These are phyloP conservation scores for Zosterops hypoxanthus DNA, from an alignment of 2,113 vertebrate genomes.

Conservation along the genomic window DNA sequence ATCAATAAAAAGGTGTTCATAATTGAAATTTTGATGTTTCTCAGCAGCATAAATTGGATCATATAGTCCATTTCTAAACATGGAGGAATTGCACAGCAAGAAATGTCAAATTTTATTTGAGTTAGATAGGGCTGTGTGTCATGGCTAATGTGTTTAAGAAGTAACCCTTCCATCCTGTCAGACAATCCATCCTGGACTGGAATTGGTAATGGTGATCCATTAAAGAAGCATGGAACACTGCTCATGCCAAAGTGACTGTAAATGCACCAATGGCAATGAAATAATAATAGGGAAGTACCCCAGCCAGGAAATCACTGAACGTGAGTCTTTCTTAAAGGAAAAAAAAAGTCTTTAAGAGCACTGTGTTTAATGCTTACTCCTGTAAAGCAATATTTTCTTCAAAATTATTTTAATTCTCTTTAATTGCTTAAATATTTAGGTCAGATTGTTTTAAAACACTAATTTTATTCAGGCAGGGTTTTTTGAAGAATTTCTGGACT, in stretches of 20 bases:
- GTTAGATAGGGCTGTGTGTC: neutral
- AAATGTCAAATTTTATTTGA: neutral
- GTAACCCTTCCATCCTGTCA: neutral
- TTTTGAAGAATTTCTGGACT: neutral
- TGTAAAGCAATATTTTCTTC: neutral
- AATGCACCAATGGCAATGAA: neutral
- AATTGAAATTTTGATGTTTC: neutral
- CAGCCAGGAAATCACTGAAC: neutral
- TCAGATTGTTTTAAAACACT: neutral
- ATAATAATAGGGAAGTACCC: neutral
- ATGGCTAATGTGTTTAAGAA: neutral
- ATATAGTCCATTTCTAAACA: neutral
- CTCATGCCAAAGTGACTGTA: neutral
- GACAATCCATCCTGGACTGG: neutral
- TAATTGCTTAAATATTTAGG: neutral
- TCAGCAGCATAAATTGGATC: neutral
- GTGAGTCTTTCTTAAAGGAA: neutral
- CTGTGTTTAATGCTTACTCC: neutral
- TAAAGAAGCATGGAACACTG: neutral
- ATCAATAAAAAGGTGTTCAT: neutral
- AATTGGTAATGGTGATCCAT: neutral
- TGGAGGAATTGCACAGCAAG: neutral
- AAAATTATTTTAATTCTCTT: neutral
- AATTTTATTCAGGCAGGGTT: neutral
- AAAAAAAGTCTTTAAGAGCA: neutral